phyloP scores from a whole-genome alignment of 2,113 vertebrate genomes.

The Sebastes schlegelii region DNA sequence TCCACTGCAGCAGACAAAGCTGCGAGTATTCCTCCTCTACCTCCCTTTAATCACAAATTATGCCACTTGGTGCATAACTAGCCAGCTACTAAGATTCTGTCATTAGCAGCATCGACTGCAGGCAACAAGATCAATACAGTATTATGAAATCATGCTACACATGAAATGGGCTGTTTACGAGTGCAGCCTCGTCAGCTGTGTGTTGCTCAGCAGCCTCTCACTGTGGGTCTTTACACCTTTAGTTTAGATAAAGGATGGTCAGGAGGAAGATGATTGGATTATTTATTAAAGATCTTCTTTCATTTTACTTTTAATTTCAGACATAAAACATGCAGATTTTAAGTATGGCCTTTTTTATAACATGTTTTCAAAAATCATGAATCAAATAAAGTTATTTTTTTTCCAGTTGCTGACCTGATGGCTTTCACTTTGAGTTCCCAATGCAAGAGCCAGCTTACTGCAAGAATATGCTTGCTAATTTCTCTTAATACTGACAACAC shows the following conservation, averaged over 20 bases:
- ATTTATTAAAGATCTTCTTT: background rate
- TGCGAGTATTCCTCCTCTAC: background rate
- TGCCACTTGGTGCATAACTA: slow-evolving; percentile 31
- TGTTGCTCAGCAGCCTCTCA: background rate
- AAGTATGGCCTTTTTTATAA: background rate
- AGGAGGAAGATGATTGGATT: background rate
- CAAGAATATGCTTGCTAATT: background rate
- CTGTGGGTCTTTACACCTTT: background rate
- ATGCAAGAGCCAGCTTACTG: slow-evolving; percentile 1
- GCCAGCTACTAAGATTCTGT: slow-evolving; percentile 38
- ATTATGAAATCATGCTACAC: slow-evolving; percentile 49
- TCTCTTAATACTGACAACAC: background rate
- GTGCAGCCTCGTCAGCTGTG: slow-evolving; percentile 1
- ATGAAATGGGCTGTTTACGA: slow-evolving; percentile 31
- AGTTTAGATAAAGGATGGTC: background rate
- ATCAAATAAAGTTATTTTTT: background rate
- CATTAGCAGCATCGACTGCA: slow-evolving; percentile 52
- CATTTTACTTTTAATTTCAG: background rate
- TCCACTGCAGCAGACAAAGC: background rate
- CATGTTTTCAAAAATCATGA: background rate
- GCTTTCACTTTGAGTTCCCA: background rate
- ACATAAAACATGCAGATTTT: background rate
- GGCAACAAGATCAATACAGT: slow-evolving; percentile 49
- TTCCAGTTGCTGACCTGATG: background rate
- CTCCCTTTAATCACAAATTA: slow-evolving; percentile 35